phyloP scores from a whole-genome alignment of 2,888 invertebrate species.

The Eutolmus rufibarbis region DNA sequence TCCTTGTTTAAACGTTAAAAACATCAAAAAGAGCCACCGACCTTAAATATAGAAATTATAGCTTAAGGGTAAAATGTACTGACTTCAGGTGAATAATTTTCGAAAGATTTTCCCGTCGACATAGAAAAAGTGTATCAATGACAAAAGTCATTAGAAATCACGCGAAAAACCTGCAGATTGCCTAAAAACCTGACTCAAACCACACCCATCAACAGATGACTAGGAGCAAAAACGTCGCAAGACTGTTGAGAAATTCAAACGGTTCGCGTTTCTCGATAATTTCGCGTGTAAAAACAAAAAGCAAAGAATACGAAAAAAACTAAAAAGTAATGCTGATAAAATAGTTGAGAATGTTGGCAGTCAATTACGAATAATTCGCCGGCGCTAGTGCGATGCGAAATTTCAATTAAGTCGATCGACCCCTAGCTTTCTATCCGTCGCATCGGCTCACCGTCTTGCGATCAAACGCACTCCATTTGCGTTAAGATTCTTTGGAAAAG shows the following conservation, averaged over 20 bases:
- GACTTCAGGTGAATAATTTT: background rate
- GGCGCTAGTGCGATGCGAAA: background rate
- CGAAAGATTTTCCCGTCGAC: background rate
- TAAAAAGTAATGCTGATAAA: background rate
- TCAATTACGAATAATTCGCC: background rate
- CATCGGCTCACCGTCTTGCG: background rate
- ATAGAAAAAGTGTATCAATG: background rate
- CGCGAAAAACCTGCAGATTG: background rate
- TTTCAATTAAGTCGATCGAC: background rate
- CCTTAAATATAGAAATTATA: background rate
- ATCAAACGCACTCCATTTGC: background rate
- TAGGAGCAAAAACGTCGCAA: background rate
- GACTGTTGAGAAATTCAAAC: background rate
- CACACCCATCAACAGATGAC: background rate
- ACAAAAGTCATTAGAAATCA: background rate
- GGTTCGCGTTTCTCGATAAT: background rate
- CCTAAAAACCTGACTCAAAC: background rate
- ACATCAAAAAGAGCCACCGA: background rate
- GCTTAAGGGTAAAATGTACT: background rate
- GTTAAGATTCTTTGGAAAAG: background rate
- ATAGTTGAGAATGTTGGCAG: background rate
- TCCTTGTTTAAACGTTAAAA: background rate
- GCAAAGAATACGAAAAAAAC: background rate
- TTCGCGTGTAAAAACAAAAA: background rate
- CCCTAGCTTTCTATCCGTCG: background rate